Evolutionary conservation across 2,797 vertebrate genomes (phyloP).

Genomic region (Lepus townsendii): DNA sequence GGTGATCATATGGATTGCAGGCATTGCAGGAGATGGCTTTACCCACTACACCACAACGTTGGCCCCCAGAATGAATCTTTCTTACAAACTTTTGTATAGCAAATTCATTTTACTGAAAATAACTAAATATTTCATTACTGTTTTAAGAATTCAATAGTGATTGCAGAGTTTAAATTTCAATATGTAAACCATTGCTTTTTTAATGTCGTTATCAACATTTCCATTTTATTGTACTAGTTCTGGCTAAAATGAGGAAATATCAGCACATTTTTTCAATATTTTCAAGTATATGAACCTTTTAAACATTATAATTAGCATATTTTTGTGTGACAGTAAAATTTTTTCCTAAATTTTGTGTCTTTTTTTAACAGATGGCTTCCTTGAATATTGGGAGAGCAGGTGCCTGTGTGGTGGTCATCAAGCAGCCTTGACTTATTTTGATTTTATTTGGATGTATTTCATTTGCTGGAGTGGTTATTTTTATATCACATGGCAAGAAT

Average conservation of each 20-base stretch:
- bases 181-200: background rate
- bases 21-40: too few relatives aligned
- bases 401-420: conserved; percentile 91
- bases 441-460: conserved; percentile 74
- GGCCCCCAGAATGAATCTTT: background rate
- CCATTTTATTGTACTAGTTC: background rate
- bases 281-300: background rate
- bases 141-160: background rate
- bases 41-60: too few relatives aligned
- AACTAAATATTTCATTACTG: background rate
- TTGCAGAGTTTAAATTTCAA: background rate
- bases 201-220: background rate
- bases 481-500: conserved; percentile 83
- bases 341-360: conserved; percentile 52
- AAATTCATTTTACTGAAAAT: conserved; percentile 36
- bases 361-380: conserved; percentile 89
- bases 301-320: background rate
- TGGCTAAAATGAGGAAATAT: background rate
- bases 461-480: conserved; percentile 87
- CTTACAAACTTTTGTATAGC: background rate
- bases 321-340: background rate
- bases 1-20: too few relatives aligned
- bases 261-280: background rate
- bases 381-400: conserved; percentile 91
- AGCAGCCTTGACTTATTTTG: conserved; percentile 87